Evolutionary conservation across 92 coral and sea anemone species (phyloP).

Genomic region (Porites rus): DNA sequence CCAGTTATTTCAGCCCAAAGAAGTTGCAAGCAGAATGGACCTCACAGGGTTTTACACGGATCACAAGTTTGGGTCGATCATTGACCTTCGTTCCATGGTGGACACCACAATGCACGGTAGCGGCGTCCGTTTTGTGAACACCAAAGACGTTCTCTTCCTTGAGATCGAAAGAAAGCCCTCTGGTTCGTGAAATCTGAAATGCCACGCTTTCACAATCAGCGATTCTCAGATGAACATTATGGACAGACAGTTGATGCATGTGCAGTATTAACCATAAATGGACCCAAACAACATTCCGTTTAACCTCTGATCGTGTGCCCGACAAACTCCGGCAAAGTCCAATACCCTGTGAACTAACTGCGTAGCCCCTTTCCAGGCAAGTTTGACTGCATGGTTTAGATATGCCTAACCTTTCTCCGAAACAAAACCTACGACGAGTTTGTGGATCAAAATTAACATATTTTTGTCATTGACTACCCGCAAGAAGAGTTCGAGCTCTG

Average conservation of each 20-base stretch:
- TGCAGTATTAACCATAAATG: not conserved
- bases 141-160: not conserved
- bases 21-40: not conserved
- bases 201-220: not conserved
- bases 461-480: not conserved
- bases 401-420: slow-evolving; percentile 18
- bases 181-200: not conserved
- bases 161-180: not conserved
- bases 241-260: not conserved
- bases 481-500: not conserved
- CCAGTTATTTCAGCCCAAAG: not conserved
- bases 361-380: slow-evolving; percentile 9
- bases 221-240: not conserved
- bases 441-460: not conserved
- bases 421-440: not conserved
- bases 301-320: slow-evolving; percentile 35
- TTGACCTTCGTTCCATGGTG: not conserved
- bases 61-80: not conserved
- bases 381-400: slow-evolving; percentile 16
- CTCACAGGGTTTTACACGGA: not conserved
- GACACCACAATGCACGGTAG: not conserved
- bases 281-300: not conserved
- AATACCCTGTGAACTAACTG: not conserved
- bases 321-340: slow-evolving; percentile 10
- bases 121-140: not conserved